A percentile compares a stretch with the other conserved stretches of the same genome.
phyloP scores from a whole-genome alignment of 2,888 invertebrate genomes.

The Homarus gammarus region DNA sequence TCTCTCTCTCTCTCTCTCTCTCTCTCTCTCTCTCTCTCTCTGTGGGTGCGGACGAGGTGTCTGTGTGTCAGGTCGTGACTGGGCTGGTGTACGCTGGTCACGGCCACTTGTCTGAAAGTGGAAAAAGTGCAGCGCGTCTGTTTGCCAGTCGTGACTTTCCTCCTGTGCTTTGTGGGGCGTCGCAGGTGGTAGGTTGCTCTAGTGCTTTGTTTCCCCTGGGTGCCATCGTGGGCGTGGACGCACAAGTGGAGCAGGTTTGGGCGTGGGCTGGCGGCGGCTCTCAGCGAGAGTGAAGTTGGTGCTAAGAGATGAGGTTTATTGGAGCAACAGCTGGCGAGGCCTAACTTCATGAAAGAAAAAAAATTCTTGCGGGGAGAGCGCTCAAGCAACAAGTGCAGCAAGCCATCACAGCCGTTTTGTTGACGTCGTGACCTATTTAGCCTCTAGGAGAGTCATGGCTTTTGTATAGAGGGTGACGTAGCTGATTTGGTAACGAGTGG shows the following conservation, averaged over 20 bases:
- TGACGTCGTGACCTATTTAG: conserved; percentile 31
- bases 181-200: neutral
- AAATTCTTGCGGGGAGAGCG: neutral
- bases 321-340: no score
- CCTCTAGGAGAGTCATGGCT: conserved; percentile 13
- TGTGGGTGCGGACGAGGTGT: neutral
- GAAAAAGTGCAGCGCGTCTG: conserved; percentile 31
- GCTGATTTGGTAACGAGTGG: conserved; percentile 7
- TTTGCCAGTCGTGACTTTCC: conserved; percentile 30
- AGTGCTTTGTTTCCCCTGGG: conserved; percentile 1
- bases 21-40: neutral
- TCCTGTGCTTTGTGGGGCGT: conserved; percentile 23
- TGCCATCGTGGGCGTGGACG: neutral
- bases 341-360: no score
- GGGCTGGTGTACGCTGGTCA: conserved; percentile 26
- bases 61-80: conserved; percentile 27
- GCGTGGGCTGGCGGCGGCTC: no score
- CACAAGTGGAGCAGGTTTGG: neutral
- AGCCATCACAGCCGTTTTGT: conserved; percentile 13
- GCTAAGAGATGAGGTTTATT: no score
- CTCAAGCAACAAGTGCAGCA: neutral
- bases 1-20: neutral
- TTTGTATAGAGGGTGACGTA: conserved; percentile 27
- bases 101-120: conserved; percentile 40
- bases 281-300: no score